Percentiles rank a stretch among this genome's conserved stretches.
These are phyloP conservation scores for Tautogolabrus adspersus DNA, from an alignment of 2,113 vertebrate genomes.

Conservation along the genomic window DNA sequence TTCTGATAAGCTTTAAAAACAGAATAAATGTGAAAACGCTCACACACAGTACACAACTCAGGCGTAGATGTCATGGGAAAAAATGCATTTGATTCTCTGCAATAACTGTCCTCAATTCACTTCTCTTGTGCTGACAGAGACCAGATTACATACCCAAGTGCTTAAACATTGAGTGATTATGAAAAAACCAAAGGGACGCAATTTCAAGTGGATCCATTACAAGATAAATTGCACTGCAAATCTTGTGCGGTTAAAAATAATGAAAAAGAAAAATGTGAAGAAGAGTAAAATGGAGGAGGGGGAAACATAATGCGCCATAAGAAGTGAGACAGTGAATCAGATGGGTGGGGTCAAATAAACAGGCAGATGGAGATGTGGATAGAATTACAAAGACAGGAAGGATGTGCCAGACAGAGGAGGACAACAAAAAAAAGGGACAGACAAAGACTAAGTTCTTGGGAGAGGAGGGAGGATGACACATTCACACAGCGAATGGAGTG, in stretches of 20 bases:
- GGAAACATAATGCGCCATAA: neutral
- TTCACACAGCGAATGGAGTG: conserved; percentile 5
- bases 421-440: neutral
- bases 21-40: neutral
- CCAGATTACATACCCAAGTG: neutral
- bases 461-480: neutral
- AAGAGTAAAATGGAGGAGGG: neutral
- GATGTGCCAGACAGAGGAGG: neutral
- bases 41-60: neutral
- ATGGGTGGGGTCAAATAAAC: neutral
- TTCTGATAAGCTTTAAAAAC: conserved; percentile 28
- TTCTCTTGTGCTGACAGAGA: neutral
- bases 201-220: conserved; percentile 28
- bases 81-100: neutral
- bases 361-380: neutral
- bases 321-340: neutral
- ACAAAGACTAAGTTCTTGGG: neutral
- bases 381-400: conserved; percentile 9
- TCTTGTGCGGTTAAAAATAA: conserved; percentile 22
- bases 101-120: neutral
- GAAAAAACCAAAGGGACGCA: conserved; percentile 14
- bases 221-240: conserved; percentile 37
- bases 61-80: neutral
- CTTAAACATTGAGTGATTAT: conserved; percentile 11
- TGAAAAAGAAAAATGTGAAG: conserved; percentile 3